Evolutionary conservation across 2,113 vertebrate genomes (phyloP), one percentile per base, ranked within the genome.

Genomic region (Equus przewalskii): DNA sequence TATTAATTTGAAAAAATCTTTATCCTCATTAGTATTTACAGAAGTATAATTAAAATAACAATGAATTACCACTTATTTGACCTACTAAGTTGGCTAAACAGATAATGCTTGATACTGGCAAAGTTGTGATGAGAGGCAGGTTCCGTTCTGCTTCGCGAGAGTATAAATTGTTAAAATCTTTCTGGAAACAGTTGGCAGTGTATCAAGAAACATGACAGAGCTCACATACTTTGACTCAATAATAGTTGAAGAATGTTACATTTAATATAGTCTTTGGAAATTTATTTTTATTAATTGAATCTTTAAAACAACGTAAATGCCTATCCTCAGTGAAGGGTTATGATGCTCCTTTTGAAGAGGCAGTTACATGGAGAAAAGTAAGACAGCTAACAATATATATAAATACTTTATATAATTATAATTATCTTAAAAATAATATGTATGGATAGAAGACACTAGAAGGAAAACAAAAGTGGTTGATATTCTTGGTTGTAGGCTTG

Each of bases 121-220:
- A 80, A 49, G 6, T 51, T 80, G 36, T 75, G 46, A 30, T n/a
- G 18, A 73, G 69, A 51, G 49, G 36, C 30, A 80, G 62, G 21
- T 79, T 84, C 62, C n/a, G 3, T 93, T 84, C 56, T 72, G 41
- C 41, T 81, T 94, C 22, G 73, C 36, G 54, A 62, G 49, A 89
- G 36, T 58, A 64, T 89, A 95, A 89, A 89, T 89, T 89, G 30
- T 97, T 88, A 84, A 65, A 95, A 88, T 70, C 36, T 84, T 85
- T 70, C 79, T 83, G 30, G 79, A 79, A 81, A 83, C 19, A 58
- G 7, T 82, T 89, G 96, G 46, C 89, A 72, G 36, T 60, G 6
- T 94, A 64, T 81, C 58, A 41, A 65, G 44, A 72, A 70, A 73
- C 79, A 49, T 67, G 64, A 89, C 36, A 79, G 56, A 89, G 80